phyloP scores from a whole-genome alignment of 2,113 vertebrate species.

The Papio anubis region DNA sequence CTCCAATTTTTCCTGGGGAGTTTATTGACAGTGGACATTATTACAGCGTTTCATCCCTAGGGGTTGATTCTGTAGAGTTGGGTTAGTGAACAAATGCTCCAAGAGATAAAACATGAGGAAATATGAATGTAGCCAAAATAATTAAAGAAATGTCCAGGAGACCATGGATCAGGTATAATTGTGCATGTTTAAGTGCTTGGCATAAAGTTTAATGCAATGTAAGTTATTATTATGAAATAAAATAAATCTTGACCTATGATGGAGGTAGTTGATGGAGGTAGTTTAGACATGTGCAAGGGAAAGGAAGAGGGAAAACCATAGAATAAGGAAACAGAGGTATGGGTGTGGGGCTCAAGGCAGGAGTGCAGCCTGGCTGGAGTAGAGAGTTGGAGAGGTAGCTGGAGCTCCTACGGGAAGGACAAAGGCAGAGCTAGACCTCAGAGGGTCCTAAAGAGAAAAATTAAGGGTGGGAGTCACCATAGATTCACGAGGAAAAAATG shows the following conservation, averaged over 20 bases:
- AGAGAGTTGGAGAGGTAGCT: background rate
- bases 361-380: background rate
- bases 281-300: background rate
- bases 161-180: background rate
- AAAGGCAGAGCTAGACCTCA: background rate
- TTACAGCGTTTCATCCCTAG: background rate
- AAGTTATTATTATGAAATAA: background rate
- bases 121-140: background rate
- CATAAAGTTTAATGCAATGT: background rate
- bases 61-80: background rate
- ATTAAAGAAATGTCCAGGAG: background rate
- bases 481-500: background rate
- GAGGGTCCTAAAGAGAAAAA: background rate
- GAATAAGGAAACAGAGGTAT: background rate
- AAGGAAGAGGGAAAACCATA: background rate
- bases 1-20: background rate
- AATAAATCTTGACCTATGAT: background rate
- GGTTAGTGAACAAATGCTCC: background rate
- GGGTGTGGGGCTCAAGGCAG: background rate
- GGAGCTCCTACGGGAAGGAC: background rate
- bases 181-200: background rate
- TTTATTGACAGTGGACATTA: background rate
- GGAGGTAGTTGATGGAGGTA: background rate
- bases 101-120: background rate
- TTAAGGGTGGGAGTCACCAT: background rate